Conservation (phyloP, 2,888 invertebrate genomes). For the Synanthedon andrenaeformis region DNA sequence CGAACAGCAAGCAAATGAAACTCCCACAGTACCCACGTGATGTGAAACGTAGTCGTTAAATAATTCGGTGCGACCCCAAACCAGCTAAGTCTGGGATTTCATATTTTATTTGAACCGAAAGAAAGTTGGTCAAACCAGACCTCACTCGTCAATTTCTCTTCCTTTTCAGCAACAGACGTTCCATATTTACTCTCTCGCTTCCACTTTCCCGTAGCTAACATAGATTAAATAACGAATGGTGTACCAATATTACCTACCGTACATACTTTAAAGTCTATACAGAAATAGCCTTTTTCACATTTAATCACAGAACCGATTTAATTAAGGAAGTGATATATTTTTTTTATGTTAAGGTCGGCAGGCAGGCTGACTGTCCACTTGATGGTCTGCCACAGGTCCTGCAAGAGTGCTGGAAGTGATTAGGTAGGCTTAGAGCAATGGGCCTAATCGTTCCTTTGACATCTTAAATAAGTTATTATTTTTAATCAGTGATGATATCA, state of each 20-base stretch:
- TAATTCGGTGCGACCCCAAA: slow-evolving; percentile 14
- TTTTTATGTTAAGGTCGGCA: no score
- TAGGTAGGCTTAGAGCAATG: no score
- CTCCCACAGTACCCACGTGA: not conserved
- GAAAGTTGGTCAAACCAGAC: slow-evolving; percentile 51
- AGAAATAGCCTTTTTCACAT: no score
- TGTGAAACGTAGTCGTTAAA: slow-evolving; percentile 10
- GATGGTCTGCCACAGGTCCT: no score
- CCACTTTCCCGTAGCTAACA: slow-evolving; percentile 35
- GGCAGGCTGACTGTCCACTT: no score
- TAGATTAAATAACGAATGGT: slow-evolving; percentile 23
- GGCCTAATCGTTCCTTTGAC: no score
- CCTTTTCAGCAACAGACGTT: slow-evolving; percentile 13
- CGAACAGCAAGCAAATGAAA: not conserved
- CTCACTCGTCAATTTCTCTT: slow-evolving; percentile 32
- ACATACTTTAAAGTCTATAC: no score
- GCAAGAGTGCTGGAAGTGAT: no score
- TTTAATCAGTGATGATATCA: not conserved
- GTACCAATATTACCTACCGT: not conserved
- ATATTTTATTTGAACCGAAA: slow-evolving; percentile 52
- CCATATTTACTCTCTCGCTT: slow-evolving; percentile 24
- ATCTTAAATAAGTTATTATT: no score
- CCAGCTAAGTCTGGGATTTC: slow-evolving; percentile 22
- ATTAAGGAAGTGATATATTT: no score
- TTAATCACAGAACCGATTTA: no score